Conservation (phyloP, 2,113 vertebrate genomes). For the Canis aureus region DNA sequence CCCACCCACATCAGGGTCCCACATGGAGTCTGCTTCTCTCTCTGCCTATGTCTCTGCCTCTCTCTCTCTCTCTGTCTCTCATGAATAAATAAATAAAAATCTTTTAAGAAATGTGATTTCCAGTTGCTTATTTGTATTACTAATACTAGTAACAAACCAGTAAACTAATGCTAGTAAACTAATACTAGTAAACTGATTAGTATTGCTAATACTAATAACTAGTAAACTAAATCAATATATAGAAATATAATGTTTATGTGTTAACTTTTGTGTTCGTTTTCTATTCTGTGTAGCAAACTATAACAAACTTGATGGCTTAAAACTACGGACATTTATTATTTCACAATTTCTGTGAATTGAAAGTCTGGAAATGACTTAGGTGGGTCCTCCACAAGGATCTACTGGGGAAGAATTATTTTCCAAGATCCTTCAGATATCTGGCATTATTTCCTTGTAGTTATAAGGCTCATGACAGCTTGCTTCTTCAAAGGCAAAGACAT, state of each 20-base stretch:
- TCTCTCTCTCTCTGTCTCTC: no score
- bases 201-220: background rate
- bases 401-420: background rate
- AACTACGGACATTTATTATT: constrained; percentile 1
- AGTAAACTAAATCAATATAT: background rate
- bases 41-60: no score
- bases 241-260: background rate
- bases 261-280: background rate
- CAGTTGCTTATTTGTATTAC: background rate
- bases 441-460: background rate
- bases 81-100: no score
- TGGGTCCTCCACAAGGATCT: background rate
- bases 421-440: background rate
- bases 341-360: background rate
- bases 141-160: background rate
- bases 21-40: no score
- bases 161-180: background rate
- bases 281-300: background rate
- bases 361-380: background rate
- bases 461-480: background rate
- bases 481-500: background rate
- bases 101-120: background rate
- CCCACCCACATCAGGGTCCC: no score
- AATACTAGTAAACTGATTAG: background rate
- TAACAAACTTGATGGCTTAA: background rate